Conservation (phyloP, 2,113 vertebrate genomes). For the Indri indri region DNA sequence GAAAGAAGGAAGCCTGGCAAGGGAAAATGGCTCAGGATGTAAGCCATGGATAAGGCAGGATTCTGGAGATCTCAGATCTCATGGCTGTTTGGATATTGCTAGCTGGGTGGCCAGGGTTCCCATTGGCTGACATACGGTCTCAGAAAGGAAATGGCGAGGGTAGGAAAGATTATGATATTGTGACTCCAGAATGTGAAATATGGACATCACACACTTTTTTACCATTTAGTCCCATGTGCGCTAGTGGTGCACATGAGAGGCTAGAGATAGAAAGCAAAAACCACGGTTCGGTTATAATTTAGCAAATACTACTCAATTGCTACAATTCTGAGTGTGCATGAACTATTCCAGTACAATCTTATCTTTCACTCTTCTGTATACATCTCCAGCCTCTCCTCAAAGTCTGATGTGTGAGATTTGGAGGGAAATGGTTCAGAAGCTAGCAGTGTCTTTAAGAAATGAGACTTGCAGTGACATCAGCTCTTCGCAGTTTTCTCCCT, state of each 20-base stretch:
- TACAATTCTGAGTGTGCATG: neutral
- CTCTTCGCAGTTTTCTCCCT: neutral
- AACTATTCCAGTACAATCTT: neutral
- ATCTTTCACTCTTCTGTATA: rapidly evolving
- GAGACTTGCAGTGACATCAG: neutral
- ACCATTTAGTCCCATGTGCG: no score
- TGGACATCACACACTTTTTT: neutral
- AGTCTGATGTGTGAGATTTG: neutral
- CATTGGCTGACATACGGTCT: neutral
- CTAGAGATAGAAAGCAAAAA: neutral
- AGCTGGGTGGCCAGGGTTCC: neutral
- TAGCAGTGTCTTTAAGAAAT: neutral
- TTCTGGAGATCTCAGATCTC: no score
- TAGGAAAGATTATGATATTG: neutral
- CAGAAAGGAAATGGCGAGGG: neutral
- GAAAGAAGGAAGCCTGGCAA: no score
- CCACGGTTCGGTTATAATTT: neutral
- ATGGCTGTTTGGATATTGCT: neutral
- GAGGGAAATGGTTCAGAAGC: neutral
- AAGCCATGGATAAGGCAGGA: neutral
- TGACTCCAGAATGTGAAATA: neutral
- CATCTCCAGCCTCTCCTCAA: neutral
- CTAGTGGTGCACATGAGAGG: neutral
- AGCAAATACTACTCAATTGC: neutral
- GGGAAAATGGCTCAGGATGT: no score